A percentile compares a stretch with the other conserved stretches of the same genome.
These are phyloP conservation scores for Mystacides longicornis DNA, from an alignment of 2,888 invertebrate species.

Conservation along the genomic window DNA sequence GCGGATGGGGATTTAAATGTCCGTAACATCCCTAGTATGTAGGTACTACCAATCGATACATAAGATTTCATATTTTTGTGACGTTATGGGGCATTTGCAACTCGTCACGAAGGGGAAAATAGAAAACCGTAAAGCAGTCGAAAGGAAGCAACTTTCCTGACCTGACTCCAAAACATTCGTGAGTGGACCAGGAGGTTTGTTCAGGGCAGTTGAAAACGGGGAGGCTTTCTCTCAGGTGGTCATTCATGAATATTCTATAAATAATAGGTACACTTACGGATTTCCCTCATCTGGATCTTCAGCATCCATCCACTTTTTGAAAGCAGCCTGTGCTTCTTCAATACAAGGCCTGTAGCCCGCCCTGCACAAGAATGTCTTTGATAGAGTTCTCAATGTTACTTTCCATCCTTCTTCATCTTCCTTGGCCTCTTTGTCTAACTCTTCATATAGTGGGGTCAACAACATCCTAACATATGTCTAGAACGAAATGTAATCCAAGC, in stretches of 20 bases:
- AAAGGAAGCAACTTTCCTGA: no score
- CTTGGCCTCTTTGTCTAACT: conserved; percentile 48
- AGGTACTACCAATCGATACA: no score
- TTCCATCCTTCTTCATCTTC: conserved; percentile 60
- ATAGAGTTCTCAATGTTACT: conserved; percentile 57
- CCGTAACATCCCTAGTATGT: no score
- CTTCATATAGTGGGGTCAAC: conserved; percentile 64
- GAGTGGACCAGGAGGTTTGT: no score
- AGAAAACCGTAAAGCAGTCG: no score
- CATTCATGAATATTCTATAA: neutral
- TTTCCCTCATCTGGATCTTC: conserved; percentile 70
- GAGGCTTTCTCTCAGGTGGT: neutral
- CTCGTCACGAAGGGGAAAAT: no score
- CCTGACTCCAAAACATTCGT: no score
- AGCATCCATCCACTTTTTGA: conserved; percentile 66
- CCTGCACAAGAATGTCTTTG: conserved; percentile 65
- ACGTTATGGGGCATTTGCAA: no score
- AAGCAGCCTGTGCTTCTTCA: conserved; percentile 64
- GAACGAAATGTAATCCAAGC: no score
- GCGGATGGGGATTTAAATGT: no score
- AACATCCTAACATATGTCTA: conserved; percentile 64
- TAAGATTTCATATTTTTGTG: no score
- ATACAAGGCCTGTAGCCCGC: conserved; percentile 74
- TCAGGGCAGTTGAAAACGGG: no score
- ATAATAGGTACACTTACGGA: conserved; percentile 59